Percentiles rank a stretch among this genome's conserved stretches.
Evolutionary conservation across 2,113 vertebrate species (phyloP).

Genomic region (Machaerirhynchus nigripectus): DNA sequence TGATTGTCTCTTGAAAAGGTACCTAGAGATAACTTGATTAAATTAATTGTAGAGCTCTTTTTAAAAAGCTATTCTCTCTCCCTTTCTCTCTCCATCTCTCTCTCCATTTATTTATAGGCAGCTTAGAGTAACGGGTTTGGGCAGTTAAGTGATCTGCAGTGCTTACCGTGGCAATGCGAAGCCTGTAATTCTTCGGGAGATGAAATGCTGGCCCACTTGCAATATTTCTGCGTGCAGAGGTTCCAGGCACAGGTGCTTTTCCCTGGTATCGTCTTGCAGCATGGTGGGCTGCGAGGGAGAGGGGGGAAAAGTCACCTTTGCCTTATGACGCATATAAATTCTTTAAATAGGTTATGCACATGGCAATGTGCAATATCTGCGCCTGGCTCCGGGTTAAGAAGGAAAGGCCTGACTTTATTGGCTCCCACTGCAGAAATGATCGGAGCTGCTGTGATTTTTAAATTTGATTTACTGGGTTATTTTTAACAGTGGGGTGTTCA

Average conservation of each 20-base stretch:
- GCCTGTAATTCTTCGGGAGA: background rate
- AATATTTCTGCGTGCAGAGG: background rate
- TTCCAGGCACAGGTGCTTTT: slow-evolving; percentile 15
- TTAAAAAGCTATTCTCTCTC: slow-evolving; percentile 15
- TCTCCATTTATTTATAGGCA: slow-evolving; percentile 56
- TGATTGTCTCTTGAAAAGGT: slow-evolving; percentile 36
- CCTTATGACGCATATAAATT: slow-evolving; percentile 33
- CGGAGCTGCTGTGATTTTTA: background rate
- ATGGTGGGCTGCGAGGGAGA: slow-evolving; percentile 8
- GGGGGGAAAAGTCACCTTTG: slow-evolving; percentile 36
- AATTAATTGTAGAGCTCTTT: slow-evolving; percentile 53
- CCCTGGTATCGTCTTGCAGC: background rate
- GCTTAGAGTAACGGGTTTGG: slow-evolving; percentile 30
- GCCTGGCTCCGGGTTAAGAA: slow-evolving; percentile 1
- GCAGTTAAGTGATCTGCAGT: slow-evolving; percentile 37
- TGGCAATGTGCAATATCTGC: slow-evolving; percentile 36
- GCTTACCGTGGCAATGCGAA: background rate
- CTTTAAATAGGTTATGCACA: slow-evolving; percentile 53
- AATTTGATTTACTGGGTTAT: slow-evolving; percentile 28
- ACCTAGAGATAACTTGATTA: slow-evolving; percentile 51
- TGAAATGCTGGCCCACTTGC: background rate
- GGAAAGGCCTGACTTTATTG: slow-evolving; percentile 51
- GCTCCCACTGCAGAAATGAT: slow-evolving; percentile 33
- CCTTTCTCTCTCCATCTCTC: background rate
- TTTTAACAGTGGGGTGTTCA: slow-evolving; percentile 46